Conservation (phyloP, 2,888 invertebrate species). For the Pheosia gnoma region DNA sequence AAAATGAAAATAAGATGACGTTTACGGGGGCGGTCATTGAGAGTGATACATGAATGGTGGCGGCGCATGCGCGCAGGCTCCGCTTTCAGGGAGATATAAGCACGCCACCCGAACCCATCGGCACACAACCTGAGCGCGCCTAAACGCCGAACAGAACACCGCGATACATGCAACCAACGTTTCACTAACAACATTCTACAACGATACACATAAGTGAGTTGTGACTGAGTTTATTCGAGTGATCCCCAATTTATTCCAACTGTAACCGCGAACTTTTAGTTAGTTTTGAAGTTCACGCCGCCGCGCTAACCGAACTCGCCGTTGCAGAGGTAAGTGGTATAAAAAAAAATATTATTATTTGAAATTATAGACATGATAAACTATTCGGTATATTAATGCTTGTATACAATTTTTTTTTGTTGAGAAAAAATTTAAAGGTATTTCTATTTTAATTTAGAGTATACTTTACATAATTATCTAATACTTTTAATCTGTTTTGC, state of each 20-base stretch:
- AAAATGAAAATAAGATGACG: constrained; percentile 51
- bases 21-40: constrained; percentile 78
- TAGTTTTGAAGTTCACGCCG: constrained; percentile 62
- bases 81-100: constrained; percentile 72
- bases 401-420: too few relatives aligned
- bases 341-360: constrained; percentile 21
- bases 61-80: constrained; percentile 68
- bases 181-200: constrained; percentile 37
- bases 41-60: constrained; percentile 71
- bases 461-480: too few relatives aligned
- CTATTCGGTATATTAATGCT: neutral
- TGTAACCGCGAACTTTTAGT: constrained; percentile 55
- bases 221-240: constrained; percentile 57
- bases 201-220: constrained; percentile 51
- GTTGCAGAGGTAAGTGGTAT: constrained; percentile 36
- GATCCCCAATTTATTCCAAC: constrained; percentile 44
- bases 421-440: too few relatives aligned
- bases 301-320: constrained; percentile 40
- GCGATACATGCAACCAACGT: constrained; percentile 34
- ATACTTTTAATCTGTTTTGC: too few relatives aligned
- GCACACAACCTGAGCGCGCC: constrained; percentile 80
- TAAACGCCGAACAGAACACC: constrained; percentile 70
- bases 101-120: constrained; percentile 62
- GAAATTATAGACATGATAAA: constrained; percentile 15
- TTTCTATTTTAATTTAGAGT: too few relatives aligned